Evolutionary conservation across 2,113 vertebrate species (phyloP).

Genomic region (Mola mola): DNA sequence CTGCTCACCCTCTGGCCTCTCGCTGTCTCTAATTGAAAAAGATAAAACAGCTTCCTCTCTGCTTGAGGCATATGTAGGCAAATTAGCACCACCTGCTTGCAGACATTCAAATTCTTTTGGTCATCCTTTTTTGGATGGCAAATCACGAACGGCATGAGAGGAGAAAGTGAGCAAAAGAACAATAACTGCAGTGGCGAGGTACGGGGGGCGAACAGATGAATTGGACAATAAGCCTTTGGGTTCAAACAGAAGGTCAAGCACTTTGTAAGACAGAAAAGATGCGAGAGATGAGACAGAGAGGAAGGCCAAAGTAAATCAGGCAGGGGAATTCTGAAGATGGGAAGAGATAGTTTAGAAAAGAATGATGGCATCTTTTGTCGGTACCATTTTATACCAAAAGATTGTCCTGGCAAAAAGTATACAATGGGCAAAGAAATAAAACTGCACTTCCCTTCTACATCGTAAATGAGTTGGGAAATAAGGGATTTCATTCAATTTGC

Average conservation of each 20-base stretch:
- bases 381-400: too few relatives aligned
- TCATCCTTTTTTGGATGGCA: constrained; percentile 56
- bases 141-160: constrained; percentile 40
- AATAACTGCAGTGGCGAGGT: constrained; percentile 46
- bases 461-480: background rate
- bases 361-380: too few relatives aligned
- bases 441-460: background rate
- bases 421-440: background rate
- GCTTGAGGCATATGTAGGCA: constrained; percentile 33
- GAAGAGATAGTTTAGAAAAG: background rate
- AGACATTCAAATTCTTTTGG: constrained; percentile 60
- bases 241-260: constrained; percentile 42
- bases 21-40: background rate
- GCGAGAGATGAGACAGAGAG: constrained; percentile 2
- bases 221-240: constrained; percentile 59
- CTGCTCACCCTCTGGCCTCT: constrained; percentile 16
- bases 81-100: constrained; percentile 34
- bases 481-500: background rate
- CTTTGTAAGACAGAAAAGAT: constrained; percentile 26
- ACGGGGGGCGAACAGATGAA: constrained; percentile 52
- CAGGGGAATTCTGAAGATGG: constrained; percentile 13
- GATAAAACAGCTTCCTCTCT: constrained; percentile 31
- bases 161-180: constrained; percentile 36
- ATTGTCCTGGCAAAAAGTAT: too few relatives aligned
- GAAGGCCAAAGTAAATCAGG: background rate